phyloP scores from a whole-genome alignment of 1,140 invertebrate species.

The Achatina immaculata region DNA sequence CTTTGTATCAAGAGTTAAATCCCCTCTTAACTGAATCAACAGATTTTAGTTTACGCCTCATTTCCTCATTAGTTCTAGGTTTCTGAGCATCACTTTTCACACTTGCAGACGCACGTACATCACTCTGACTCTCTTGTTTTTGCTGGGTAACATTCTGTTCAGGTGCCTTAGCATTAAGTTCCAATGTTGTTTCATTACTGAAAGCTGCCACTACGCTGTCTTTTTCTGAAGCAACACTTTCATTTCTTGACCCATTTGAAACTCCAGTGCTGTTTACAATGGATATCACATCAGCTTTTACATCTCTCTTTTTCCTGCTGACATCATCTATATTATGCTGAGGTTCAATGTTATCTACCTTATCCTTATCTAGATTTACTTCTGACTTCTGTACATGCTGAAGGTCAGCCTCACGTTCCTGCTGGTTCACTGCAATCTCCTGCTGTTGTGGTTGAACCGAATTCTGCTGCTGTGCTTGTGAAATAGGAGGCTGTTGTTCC shows the following conservation, averaged over 20 bases:
- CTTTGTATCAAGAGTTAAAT: too few species aligned
- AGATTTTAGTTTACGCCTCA: conserved; percentile 13
- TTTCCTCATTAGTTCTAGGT: conserved; percentile 7
- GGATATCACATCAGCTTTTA: not conserved
- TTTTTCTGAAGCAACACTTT: not conserved
- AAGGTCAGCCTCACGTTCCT: too few species aligned
- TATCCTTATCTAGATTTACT: not conserved
- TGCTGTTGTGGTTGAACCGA: conserved; percentile 12
- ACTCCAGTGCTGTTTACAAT: not conserved
- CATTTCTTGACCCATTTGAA: not conserved
- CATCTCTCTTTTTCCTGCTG: not conserved
- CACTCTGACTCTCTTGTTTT: not conserved
- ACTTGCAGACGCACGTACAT: not conserved
- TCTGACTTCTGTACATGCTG: too few species aligned
- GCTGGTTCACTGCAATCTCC: too few species aligned
- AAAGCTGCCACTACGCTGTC: too few species aligned
- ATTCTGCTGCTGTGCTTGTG: too few species aligned
- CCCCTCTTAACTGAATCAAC: not conserved
- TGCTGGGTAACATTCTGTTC: not conserved
- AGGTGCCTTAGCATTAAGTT: too few species aligned
- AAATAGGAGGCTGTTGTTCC: conserved; percentile 25
- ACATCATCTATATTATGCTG: not conserved
- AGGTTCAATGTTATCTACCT: not conserved
- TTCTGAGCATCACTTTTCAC: not conserved
- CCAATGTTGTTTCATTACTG: too few species aligned